Evolutionary conservation across 1,140 invertebrate species (phyloP).

Genomic region (Philopotamus ludificatus): DNA sequence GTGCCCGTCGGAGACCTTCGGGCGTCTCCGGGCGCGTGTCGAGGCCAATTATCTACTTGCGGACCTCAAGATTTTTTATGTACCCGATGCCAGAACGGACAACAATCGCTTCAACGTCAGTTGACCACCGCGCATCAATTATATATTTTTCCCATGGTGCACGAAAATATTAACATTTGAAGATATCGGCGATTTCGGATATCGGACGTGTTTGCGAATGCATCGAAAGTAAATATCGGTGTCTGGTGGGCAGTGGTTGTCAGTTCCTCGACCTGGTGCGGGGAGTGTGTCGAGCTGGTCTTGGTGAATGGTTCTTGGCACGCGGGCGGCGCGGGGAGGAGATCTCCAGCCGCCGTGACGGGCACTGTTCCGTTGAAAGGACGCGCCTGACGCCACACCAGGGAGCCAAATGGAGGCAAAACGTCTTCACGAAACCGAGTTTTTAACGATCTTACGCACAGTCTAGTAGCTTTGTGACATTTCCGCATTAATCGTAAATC

Average conservation of each 20-base stretch:
- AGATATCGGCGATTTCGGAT: neutral
- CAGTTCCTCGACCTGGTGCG: constrained; percentile 19
- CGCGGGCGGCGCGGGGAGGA: neutral
- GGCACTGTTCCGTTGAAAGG: constrained; percentile 27
- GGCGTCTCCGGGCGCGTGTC: constrained; percentile 16
- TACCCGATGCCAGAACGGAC: neutral
- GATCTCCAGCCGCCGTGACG: constrained; percentile 27
- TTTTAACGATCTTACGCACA: too few relatives aligned
- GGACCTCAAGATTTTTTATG: neutral
- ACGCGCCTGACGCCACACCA: constrained; percentile 28
- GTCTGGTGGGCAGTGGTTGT: neutral
- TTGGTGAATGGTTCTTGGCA: constrained; percentile 14
- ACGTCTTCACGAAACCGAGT: neutral
- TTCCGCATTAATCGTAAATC: too few relatives aligned
- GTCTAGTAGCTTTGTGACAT: too few relatives aligned
- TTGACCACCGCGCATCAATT: neutral
- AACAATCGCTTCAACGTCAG: neutral
- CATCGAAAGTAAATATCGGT: constrained; percentile 1
- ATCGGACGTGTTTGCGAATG: neutral
- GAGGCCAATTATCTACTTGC: neutral
- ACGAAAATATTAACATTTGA: neutral
- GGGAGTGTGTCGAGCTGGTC: constrained; percentile 11
- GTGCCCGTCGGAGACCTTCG: constrained; percentile 3
- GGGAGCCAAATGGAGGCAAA: constrained; percentile 15
- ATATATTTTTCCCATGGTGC: neutral